Percentiles rank a stretch among this genome's conserved stretches.
These are phyloP conservation scores for Euwallacea similis DNA, from an alignment of 1,140 invertebrate species.

Conservation along the genomic window DNA sequence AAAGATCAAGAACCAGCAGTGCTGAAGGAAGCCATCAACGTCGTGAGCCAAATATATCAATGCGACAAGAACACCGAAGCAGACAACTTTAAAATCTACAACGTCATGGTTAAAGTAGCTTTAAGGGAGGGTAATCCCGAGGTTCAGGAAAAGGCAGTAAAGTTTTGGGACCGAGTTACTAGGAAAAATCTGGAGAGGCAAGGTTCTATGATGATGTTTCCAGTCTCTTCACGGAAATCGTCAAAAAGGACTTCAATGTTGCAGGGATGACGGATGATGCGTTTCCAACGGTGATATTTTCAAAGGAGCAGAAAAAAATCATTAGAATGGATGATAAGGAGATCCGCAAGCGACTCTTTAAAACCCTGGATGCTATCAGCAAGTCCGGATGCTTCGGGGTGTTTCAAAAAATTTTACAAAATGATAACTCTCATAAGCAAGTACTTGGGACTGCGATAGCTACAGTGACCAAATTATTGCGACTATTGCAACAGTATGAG, in stretches of 20 bases:
- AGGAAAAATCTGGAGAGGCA: constrained; percentile 28
- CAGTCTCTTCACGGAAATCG: not conserved
- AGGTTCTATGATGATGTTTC: constrained; percentile 8
- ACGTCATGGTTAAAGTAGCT: constrained; percentile 21
- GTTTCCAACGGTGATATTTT: constrained; percentile 34
- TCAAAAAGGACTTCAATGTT: constrained; percentile 6
- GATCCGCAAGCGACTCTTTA: constrained; percentile 28
- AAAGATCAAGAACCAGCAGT: constrained; percentile 26
- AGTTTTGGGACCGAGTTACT: constrained; percentile 30
- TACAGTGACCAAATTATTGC: constrained; percentile 25
- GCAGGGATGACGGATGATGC: constrained; percentile 29
- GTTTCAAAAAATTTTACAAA: constrained; percentile 19
- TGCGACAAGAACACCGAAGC: not conserved
- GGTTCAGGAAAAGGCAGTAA: constrained; percentile 21
- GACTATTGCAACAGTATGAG: constrained; percentile 29
- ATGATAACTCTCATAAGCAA: constrained; percentile 14
- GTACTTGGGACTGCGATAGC: constrained; percentile 13
- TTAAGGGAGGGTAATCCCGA: constrained; percentile 14
- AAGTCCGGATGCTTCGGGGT: constrained; percentile 28
- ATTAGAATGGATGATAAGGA: constrained; percentile 27
- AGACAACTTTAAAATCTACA: constrained; percentile 23
- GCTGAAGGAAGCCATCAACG: constrained; percentile 20
- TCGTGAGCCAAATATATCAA: constrained; percentile 24
- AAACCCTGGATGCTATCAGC: constrained; percentile 25
- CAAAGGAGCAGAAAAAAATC: constrained; percentile 34